These are phyloP conservation scores for Otolemur garnettii DNA, from an alignment of 2,113 vertebrate genomes.

Conservation along the genomic window DNA sequence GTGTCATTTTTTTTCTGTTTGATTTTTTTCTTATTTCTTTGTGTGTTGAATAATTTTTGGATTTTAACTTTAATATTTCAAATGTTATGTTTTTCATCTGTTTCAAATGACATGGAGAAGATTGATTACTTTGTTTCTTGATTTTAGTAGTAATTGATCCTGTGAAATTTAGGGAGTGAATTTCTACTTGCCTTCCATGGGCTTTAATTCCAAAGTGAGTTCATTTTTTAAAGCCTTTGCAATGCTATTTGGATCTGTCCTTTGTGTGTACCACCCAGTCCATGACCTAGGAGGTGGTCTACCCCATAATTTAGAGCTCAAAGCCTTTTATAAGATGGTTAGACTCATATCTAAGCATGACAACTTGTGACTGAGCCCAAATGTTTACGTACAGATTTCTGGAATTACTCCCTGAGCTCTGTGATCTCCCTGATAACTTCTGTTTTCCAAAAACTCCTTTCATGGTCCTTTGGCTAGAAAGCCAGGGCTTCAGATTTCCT, in stretches of 20 bases:
- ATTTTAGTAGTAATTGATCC: background rate
- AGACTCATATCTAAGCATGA: background rate
- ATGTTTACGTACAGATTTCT: background rate
- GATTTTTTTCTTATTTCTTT: background rate
- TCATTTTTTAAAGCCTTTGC: background rate
- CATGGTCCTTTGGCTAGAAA: background rate
- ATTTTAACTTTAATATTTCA: constrained; percentile 25
- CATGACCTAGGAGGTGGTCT: background rate
- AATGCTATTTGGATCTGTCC: background rate
- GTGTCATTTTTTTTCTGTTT: background rate
- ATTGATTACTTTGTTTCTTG: background rate
- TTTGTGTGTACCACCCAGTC: background rate
- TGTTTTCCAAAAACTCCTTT: background rate
- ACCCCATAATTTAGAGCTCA: background rate
- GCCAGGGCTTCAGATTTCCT: background rate
- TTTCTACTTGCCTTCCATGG: background rate
- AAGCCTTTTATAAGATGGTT: background rate
- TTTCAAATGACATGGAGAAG: background rate
- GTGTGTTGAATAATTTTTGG: background rate
- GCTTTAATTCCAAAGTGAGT: background rate
- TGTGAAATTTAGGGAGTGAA: background rate
- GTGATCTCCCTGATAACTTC: background rate
- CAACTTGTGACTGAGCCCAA: background rate
- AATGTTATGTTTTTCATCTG: background rate
- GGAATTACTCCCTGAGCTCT: background rate